phyloP scores from a whole-genome alignment of 1,140 invertebrate genomes.

The Cyrtorhinus lividipennis region DNA sequence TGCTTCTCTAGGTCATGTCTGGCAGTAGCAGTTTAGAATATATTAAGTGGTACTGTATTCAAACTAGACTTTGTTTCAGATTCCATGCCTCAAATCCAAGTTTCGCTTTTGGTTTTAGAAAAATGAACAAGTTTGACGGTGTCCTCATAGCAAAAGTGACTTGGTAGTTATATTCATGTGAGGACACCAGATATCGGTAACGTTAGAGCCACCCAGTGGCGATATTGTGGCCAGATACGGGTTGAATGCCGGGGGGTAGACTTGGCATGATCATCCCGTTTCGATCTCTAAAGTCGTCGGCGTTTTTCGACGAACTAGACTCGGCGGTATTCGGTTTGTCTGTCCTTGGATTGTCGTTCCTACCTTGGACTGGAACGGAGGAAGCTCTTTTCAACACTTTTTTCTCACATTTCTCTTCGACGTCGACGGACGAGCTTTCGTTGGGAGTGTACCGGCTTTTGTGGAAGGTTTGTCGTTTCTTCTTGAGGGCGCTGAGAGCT shows the following conservation, averaged over 20 bases:
- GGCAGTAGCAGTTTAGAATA: too few relatives aligned
- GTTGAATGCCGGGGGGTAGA: slow-evolving; percentile 44
- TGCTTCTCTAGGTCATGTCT: too few relatives aligned
- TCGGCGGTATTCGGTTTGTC: slow-evolving; percentile 11
- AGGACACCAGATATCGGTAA: too few relatives aligned
- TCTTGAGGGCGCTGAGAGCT: slow-evolving; percentile 51
- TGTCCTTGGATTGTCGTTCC: slow-evolving; percentile 17
- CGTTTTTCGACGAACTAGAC: background rate
- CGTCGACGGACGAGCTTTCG: slow-evolving; percentile 32
- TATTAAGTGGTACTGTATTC: too few relatives aligned
- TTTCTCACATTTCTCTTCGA: slow-evolving; percentile 26
- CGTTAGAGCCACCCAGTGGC: slow-evolving; percentile 43
- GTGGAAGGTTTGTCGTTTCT: slow-evolving; percentile 64
- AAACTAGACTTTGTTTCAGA: too few relatives aligned
- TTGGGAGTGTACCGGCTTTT: slow-evolving; percentile 50
- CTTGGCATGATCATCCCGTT: slow-evolving; percentile 38
- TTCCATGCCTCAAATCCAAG: too few relatives aligned
- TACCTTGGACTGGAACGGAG: slow-evolving; percentile 33
- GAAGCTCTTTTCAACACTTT: slow-evolving; percentile 41
- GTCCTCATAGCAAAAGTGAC: too few relatives aligned
- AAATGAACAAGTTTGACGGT: too few relatives aligned
- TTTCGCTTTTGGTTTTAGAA: too few relatives aligned
- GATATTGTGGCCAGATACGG: slow-evolving; percentile 43
- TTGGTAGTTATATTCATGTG: too few relatives aligned
- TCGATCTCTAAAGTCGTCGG: slow-evolving; percentile 27